Evolutionary conservation across 2,888 invertebrate genomes (phyloP).

Genomic region (Agrochola macilenta): DNA sequence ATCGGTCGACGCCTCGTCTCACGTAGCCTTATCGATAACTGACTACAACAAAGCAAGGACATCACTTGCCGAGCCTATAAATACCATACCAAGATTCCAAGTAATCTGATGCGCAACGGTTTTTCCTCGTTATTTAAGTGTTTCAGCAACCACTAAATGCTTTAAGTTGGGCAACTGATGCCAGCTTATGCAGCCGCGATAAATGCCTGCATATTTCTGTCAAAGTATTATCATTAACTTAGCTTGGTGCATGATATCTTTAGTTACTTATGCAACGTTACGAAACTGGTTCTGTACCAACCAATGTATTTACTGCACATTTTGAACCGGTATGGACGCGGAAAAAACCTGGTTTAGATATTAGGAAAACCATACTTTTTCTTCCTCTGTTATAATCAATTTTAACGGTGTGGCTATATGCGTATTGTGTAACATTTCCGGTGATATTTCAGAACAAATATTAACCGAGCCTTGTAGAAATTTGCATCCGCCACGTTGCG

Average conservation of each 20-base stretch:
- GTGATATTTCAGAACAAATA: constrained; percentile 39
- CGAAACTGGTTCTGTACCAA: constrained; percentile 58
- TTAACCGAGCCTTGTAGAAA: constrained; percentile 60
- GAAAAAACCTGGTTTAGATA: constrained; percentile 55
- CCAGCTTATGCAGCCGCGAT: constrained; percentile 48
- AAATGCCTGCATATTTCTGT: constrained; percentile 62
- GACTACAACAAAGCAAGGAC: constrained; percentile 83
- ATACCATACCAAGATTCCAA: constrained; percentile 50
- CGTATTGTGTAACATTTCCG: constrained; percentile 43
- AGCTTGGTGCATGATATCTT: constrained; percentile 56
- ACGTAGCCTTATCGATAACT: constrained; percentile 81
- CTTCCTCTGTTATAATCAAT: constrained; percentile 35
- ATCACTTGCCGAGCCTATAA: constrained; percentile 72
- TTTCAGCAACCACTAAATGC: constrained; percentile 50
- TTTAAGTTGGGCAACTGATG: constrained; percentile 55
- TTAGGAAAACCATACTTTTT: constrained; percentile 55
- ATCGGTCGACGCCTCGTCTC: constrained; percentile 89
- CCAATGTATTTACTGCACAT: constrained; percentile 46
- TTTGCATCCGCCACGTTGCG: constrained; percentile 70
- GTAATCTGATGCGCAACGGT: constrained; percentile 49
- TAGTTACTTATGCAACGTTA: constrained; percentile 59
- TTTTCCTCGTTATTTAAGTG: constrained; percentile 61
- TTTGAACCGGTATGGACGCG: constrained; percentile 44
- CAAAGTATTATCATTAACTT: constrained; percentile 65
- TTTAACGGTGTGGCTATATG: constrained; percentile 16